Base-by-base conservation (phyloP, 53 echinoderm and acorn worm species). In the Luidia sarsii region DNA sequence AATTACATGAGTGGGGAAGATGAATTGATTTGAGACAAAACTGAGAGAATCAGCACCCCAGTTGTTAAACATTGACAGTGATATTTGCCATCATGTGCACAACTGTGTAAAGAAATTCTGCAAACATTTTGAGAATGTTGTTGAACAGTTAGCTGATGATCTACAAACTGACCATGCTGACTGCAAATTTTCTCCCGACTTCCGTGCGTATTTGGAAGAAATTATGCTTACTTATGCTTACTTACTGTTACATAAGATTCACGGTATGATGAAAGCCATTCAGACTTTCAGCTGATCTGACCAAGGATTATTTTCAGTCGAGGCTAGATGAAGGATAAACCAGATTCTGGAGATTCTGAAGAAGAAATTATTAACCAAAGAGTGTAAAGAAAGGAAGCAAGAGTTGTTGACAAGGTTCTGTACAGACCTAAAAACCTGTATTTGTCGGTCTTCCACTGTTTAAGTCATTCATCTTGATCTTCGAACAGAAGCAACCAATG, bases 1-100 rank as follows among this genome's bases (percentile, higher is more conserved):
- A 41, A 41, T 41, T 41, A 41, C 41, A 82, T 82, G 82, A 48
- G 69, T n/a, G 18, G 69, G 82, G 21, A 82, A 48, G 23, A 29
- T 31, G 69, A 25, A 31, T 82, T 67, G 69, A 14, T 67, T 82
- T 37, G 74, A 84, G 33, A 84, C 39, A 25, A 71, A 61, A 73
- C 35, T 84, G 24, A 6, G 41, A 7, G 41, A 41, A 41, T 41
- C 41, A 41, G 41, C 41, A 6, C 41, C 41, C 41, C 41, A 41
- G 41, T 41, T 41, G 41, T 41, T 41, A 41, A 11, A 41, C 41
- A 41, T 41, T 41, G 41, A 41, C 11, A 11, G 41, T 11, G 41
- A 41, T 41, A 41, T 56, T 4, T 56, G 56, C 25, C 56, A 56
- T 24, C 56, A 56, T 23, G 22, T 56, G 4, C 56, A 56, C 56